Conservation (phyloP, 2,797 vertebrate genomes). For the Chelon labrosus region DNA sequence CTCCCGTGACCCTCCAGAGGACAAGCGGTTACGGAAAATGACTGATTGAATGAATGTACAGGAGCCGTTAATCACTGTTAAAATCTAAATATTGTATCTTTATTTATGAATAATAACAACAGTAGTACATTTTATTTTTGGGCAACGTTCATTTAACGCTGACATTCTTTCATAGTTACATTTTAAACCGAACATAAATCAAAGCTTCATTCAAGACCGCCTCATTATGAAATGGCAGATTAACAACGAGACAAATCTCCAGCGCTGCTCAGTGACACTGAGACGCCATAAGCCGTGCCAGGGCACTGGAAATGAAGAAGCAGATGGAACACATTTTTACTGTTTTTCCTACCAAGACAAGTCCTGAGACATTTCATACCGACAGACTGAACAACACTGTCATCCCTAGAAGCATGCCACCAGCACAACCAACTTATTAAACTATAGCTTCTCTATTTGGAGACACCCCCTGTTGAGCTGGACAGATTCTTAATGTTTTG, state of each 20-base stretch:
- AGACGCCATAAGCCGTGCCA: not conserved
- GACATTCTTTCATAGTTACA: not conserved
- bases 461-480: conserved; percentile 15
- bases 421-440: no score
- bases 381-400: not conserved
- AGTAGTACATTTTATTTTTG: no score
- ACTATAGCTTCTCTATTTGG: no score
- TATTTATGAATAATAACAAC: no score
- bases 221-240: not conserved
- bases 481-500: conserved; percentile 31
- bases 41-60: not conserved
- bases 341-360: not conserved
- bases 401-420: not conserved
- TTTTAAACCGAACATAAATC: conserved; percentile 1
- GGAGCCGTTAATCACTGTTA: not conserved
- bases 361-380: not conserved
- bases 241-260: not conserved
- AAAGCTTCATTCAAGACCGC: not conserved
- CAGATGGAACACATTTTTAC: not conserved
- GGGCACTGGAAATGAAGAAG: not conserved
- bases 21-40: no score
- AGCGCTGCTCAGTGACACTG: not conserved
- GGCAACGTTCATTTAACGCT: no score
- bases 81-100: not conserved
- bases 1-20: no score